Base-by-base conservation (phyloP, 2,888 invertebrate genomes). In the Ethmia dodecea region DNA sequence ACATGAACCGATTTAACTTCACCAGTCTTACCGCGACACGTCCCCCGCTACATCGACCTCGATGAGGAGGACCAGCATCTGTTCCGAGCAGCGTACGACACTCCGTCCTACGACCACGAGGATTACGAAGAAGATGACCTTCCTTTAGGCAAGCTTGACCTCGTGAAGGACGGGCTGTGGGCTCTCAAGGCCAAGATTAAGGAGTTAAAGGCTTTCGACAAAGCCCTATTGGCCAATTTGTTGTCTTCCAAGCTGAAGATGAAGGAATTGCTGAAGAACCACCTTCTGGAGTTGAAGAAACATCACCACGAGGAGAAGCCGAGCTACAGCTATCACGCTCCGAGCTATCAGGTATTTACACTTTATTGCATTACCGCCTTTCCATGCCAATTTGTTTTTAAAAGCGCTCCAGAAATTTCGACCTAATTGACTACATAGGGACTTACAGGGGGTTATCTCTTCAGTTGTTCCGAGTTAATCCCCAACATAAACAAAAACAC, bases 111-210 rank as follows among this genome's bases (percentile, higher is more conserved):
- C 45, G 62, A 72, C 40, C 63, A 30, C 8, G 16, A 32, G 9
- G 22, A 37, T 3, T 28, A 35, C 9, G 35, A 74, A 24, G 60
- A 68, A 1, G 59, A 71, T 32, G 60, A 71, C 33, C 39, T 67
- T 5, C 52, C 71, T 2, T 40, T 53, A 0, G 70, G 66, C 45
- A 78, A 80, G 51, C 53, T 83, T 47, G 84, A 81, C 51, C 58
- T 83, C 39, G 54, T 79, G 11, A 81, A 83, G 39, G 83, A 80
- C 31, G 74, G 75, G 0, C 47, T 84, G 38, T 84, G 80, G 83
- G 74, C 69, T 1, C 37, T 84, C 20, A 81, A 81, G 38, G 70
- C 81, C 0, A 79, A 83, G 45, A 49, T 84, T 5, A 74, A 77
- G 14, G 75, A 84, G 35, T 45, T 84, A 5, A 77, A 76, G 41